phyloP scores from a whole-genome alignment of 1,140 invertebrate genomes.

The Scaptomyza pallida region DNA sequence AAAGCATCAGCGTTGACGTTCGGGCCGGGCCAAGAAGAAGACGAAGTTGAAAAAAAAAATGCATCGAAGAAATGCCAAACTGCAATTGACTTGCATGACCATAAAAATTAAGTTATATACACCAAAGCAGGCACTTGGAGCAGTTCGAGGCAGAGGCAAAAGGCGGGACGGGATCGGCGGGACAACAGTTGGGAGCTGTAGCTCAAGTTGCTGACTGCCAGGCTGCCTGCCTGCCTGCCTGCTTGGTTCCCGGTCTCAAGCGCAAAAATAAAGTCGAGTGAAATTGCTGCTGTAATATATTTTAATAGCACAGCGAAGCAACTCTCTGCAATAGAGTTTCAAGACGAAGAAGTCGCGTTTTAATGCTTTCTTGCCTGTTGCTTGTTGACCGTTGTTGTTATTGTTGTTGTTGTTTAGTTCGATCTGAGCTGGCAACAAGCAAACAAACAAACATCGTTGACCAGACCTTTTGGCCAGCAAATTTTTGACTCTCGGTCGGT shows the following conservation, averaged over 20 bases:
- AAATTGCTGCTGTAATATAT: conserved; percentile 80
- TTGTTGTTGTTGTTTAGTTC: conserved; percentile 42
- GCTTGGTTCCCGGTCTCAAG: conserved; percentile 37
- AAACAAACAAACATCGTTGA: conserved; percentile 41
- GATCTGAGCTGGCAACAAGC: conserved; percentile 17
- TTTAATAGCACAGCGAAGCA: conserved; percentile 70
- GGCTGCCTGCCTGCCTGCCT: no score
- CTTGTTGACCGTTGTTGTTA: not conserved
- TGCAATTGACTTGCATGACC: conserved; percentile 81
- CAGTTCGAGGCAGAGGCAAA: not conserved
- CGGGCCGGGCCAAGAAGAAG: conserved; percentile 17
- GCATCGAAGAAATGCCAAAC: conserved; percentile 78
- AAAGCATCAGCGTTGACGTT: conserved; percentile 25
- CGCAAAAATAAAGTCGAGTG: conserved; percentile 77
- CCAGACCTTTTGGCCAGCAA: conserved; percentile 59
- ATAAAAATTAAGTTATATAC: conserved; percentile 82
- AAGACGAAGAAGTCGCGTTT: conserved; percentile 23
- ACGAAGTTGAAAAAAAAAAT: no score
- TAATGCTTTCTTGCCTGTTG: conserved; percentile 16
- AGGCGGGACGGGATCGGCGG: not conserved
- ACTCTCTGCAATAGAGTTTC: conserved; percentile 54
- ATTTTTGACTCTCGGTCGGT: conserved; percentile 36
- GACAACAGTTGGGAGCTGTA: conserved; percentile 1
- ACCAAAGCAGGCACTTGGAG: conserved; percentile 37
- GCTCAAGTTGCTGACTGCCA: conserved; percentile 17